These are phyloP conservation scores for Smittia sp. DNA, from an alignment of 2,888 invertebrate genomes.

Conservation along the genomic window DNA sequence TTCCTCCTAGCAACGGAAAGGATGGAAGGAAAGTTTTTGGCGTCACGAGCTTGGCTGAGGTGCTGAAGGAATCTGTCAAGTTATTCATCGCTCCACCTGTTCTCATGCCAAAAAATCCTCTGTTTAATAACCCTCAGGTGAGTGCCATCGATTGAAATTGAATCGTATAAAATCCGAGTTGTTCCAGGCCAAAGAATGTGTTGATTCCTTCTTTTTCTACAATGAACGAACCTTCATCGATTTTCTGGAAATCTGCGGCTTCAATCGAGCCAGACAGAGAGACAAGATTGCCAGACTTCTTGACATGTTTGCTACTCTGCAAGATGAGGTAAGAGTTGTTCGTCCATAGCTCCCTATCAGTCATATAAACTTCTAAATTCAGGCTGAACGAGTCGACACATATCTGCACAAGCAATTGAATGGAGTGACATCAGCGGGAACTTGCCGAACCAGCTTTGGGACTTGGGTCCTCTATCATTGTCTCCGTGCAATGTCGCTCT, in stretches of 20 bases:
- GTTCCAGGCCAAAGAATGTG: constrained; percentile 72
- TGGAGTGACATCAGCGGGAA: constrained; percentile 57
- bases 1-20: constrained; percentile 47
- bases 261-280: constrained; percentile 91
- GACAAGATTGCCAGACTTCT: constrained; percentile 87
- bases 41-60: constrained; percentile 64
- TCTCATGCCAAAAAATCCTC: constrained; percentile 69
- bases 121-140: constrained; percentile 66
- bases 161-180: not conserved
- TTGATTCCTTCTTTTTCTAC: constrained; percentile 83
- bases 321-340: constrained; percentile 79
- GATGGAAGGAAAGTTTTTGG: constrained; percentile 51
- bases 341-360: too few relatives aligned
- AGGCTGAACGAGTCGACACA: constrained; percentile 90
- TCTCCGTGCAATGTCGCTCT: constrained; percentile 87
- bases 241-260: constrained; percentile 85
- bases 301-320: constrained; percentile 85
- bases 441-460: constrained; percentile 85
- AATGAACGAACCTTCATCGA: constrained; percentile 77
- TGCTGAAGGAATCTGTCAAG: constrained; percentile 80
- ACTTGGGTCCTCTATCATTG: constrained; percentile 97
- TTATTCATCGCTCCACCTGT: constrained; percentile 88
- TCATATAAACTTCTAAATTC: too few relatives aligned
- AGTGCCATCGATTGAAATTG: constrained; percentile 35
- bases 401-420: constrained; percentile 64